A percentile compares a stretch with the other conserved stretches of the same genome.
phyloP scores from a whole-genome alignment of 2,888 invertebrate genomes.

The Tipula helvola region DNA sequence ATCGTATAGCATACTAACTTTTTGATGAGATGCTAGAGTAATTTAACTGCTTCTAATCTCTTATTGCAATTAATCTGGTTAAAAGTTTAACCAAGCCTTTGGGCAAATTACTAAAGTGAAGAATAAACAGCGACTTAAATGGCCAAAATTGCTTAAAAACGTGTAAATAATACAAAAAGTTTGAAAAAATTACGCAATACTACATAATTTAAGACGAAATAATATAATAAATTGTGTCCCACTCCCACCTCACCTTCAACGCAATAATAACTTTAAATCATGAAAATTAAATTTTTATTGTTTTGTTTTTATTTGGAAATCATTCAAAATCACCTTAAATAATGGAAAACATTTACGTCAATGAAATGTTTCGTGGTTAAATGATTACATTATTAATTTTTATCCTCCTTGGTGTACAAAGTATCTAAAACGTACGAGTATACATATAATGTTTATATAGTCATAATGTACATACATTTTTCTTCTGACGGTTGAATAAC shows the following conservation, averaged over 20 bases:
- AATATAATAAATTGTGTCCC: not conserved
- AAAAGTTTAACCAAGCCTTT: no score
- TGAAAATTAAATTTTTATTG: not conserved
- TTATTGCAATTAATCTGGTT: no score
- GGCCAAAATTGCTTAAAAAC: no score
- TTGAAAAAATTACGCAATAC: no score
- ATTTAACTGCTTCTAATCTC: no score
- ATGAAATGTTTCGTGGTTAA: not conserved
- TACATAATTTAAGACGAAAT: not conserved
- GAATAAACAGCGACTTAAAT: no score
- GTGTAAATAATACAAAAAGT: no score
- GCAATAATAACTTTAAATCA: not conserved
- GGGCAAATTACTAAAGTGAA: no score
- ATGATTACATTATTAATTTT: not conserved
- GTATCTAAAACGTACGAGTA: not conserved
- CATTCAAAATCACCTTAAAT: not conserved
- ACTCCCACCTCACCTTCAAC: not conserved
- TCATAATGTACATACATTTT: not conserved
- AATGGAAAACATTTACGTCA: not conserved
- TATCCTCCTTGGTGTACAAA: not conserved
- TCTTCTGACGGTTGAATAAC: not conserved
- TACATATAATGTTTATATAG: not conserved
- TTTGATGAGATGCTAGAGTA: no score
- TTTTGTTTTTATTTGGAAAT: not conserved
- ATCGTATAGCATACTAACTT: no score